Conservation (phyloP, 2,888 invertebrate species). For the Ormyrus thymus region DNA sequence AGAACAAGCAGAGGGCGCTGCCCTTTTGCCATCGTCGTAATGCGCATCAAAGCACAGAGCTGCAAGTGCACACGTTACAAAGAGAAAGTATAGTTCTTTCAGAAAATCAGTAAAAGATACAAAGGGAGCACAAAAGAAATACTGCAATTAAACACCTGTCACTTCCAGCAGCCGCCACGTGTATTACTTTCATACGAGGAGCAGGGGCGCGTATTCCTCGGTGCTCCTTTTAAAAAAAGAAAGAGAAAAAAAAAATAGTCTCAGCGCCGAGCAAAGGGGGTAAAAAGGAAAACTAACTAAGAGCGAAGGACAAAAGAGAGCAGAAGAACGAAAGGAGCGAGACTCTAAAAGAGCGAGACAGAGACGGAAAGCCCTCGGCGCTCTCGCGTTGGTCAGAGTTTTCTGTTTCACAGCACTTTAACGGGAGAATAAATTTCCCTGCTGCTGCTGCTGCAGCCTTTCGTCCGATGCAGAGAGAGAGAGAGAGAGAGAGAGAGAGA, state of each 20-base stretch:
- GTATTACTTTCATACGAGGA: slow-evolving; percentile 10
- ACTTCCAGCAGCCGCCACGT: slow-evolving; percentile 13
- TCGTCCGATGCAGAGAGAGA: slow-evolving; percentile 57
- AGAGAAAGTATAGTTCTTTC: not conserved
- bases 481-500: not conserved
- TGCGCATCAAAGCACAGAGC: too few species aligned
- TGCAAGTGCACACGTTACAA: too few species aligned
- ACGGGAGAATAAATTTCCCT: slow-evolving; percentile 68
- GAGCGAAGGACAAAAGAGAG: slow-evolving; percentile 49
- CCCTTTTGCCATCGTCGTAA: too few species aligned
- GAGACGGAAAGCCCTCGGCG: too few species aligned
- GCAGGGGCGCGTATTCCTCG: not conserved
- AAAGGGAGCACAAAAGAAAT: slow-evolving; percentile 1
- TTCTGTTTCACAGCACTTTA: slow-evolving; percentile 69
- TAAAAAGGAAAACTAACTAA: slow-evolving; percentile 51
- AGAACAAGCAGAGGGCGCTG: too few species aligned
- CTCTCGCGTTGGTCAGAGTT: slow-evolving; percentile 60
- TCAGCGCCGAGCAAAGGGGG: slow-evolving; percentile 1
- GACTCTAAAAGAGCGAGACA: slow-evolving; percentile 35
- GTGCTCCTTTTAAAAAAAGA: not conserved
- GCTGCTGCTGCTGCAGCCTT: slow-evolving; percentile 60
- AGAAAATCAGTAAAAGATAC: not conserved
- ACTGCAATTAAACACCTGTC: slow-evolving; percentile 36
- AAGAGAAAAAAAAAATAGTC: slow-evolving; percentile 13
- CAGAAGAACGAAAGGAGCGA: slow-evolving; percentile 34